Base-by-base conservation (phyloP, 2,888 invertebrate genomes). In the Sarcophaga subvicina region DNA sequence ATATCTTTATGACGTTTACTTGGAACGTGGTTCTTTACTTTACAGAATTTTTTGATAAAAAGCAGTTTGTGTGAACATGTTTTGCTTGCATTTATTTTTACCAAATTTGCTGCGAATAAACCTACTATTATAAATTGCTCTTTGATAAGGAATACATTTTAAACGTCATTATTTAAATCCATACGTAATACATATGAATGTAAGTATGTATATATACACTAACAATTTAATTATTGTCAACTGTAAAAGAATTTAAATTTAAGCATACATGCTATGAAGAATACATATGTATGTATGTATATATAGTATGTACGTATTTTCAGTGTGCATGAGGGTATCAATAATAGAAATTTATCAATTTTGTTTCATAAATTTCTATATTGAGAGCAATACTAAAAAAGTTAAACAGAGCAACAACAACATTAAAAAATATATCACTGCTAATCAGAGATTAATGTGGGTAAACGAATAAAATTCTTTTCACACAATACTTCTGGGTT, bases 381-480 rank as follows among this genome's bases (percentile, higher is more conserved):
- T 77, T 22, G 14, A 77, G 64, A 82, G 45, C 59, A 75, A 47
- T n/a, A 49, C 2, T 54, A 22, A 64, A 69, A 73, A 12, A 62
- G 4, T 47, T 63, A 69, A 49, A 79, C 59, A 62, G 37, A 37
- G 22, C 22, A 72, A 63, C 25, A 63, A 49, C 14, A 12, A 27
- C 14, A 77, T 49, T 10, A 14, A 70, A 73, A 64, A 54, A 72
- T 75, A 62, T 81, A 78, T 80, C 59, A 69, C 80, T 71, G 27
- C 62, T 63, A 69, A 54, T 76, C 69, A 47, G 66, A 80, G 86
- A 83, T 86, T 80, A 83, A 81, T 81, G 70, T 70, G 69, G 20
- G 70, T 49, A 71, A 86, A 59, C 11, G 22, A 76, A 70, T 59
- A 20, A 80, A 20, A 80, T 80, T 83, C 17, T 75, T 84, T 72